phyloP scores from a whole-genome alignment of 2,797 vertebrate species.

The Pempheris klunzingeri region DNA sequence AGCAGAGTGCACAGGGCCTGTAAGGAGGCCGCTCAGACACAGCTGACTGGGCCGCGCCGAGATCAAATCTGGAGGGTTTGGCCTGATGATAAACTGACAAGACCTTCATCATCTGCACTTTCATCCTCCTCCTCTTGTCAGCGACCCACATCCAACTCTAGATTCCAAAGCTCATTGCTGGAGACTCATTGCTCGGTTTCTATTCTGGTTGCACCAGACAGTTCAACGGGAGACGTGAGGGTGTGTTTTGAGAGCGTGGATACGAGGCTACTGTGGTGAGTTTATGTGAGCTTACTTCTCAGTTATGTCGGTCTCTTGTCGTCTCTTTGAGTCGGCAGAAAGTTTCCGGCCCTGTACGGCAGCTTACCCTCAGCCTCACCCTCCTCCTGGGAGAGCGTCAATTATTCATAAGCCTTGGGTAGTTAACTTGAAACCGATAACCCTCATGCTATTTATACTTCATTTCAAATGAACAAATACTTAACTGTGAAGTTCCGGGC shows the following conservation, averaged over 20 bases:
- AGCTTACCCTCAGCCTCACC: slow-evolving; percentile 38
- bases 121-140: slow-evolving; percentile 30
- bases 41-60: slow-evolving; percentile 2
- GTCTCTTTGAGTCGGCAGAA: slow-evolving; percentile 28
- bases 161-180: slow-evolving; percentile 60
- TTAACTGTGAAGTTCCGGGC: slow-evolving; percentile 75
- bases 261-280: neutral
- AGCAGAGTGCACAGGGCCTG: slow-evolving; percentile 24
- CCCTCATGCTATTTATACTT: slow-evolving; percentile 86
- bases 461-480: slow-evolving; percentile 83
- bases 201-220: slow-evolving; percentile 25
- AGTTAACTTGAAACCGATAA: slow-evolving; percentile 85
- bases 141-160: slow-evolving; percentile 56
- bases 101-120: slow-evolving; percentile 59
- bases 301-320: slow-evolving; percentile 22
- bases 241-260: slow-evolving; percentile 15
- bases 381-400: slow-evolving; percentile 68
- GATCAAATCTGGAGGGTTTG: slow-evolving; percentile 53
- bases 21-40: slow-evolving; percentile 45
- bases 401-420: slow-evolving; percentile 83
- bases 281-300: slow-evolving; percentile 4
- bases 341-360: slow-evolving; percentile 39
- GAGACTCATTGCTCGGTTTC: slow-evolving; percentile 46
- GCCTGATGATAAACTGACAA: slow-evolving; percentile 41
- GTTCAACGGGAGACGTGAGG: slow-evolving; percentile 17